Percentiles rank a stretch among this genome's conserved stretches.
Conservation (phyloP, 2,797 vertebrate species). For the Erpetoichthys calabaricus region DNA sequence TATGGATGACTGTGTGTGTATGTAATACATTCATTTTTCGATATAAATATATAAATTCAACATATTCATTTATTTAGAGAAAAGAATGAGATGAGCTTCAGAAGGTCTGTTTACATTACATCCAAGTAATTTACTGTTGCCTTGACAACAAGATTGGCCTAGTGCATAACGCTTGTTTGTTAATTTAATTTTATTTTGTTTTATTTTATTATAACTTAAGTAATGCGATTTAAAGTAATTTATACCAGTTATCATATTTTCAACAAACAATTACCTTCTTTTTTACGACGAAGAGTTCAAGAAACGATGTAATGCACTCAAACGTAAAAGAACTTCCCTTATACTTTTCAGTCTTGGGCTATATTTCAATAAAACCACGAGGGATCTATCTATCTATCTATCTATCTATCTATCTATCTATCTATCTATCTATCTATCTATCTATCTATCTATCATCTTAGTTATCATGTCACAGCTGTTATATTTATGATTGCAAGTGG, state of each 20-base stretch:
- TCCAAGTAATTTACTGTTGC: conserved; percentile 31
- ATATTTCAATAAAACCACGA: not conserved
- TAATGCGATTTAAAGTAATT: conserved; percentile 44
- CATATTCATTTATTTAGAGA: conserved; percentile 23
- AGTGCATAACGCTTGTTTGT: conserved; percentile 26
- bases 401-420: not conserved
- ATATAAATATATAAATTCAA: not conserved
- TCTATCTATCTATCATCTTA: not conserved
- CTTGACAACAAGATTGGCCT: conserved; percentile 42
- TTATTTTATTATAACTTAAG: not conserved
- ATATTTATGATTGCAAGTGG: not conserved
- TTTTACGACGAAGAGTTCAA: conserved; percentile 16
- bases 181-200: conserved; percentile 30
- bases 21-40: too few species aligned
- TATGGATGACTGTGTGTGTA: too few species aligned
- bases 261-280: conserved; percentile 22
- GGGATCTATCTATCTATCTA: not conserved
- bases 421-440: not conserved
- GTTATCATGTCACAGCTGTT: not conserved
- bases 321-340: not conserved
- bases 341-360: not conserved
- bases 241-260: conserved; percentile 28
- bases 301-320: not conserved
- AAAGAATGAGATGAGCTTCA: conserved; percentile 29
- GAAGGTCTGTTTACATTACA: conserved; percentile 18